These are phyloP conservation scores for Drosophila kambysellisi DNA, from an alignment of 2,888 invertebrate species.

Conservation along the genomic window DNA sequence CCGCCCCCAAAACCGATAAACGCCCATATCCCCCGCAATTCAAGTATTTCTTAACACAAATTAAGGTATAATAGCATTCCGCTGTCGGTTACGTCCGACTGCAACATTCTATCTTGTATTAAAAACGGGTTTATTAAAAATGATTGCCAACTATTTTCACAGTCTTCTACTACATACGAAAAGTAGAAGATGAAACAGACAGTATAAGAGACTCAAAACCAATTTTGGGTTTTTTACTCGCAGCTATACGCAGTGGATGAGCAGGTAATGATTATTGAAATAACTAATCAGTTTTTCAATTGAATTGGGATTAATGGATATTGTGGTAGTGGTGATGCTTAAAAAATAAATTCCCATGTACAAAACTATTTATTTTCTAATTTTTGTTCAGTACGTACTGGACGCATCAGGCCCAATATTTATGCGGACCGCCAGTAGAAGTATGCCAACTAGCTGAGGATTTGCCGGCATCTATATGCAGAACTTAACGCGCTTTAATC, in stretches of 20 bases:
- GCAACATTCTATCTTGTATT: too few species aligned
- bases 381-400: background rate
- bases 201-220: background rate
- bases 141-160: background rate
- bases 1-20: too few species aligned
- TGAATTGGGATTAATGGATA: background rate
- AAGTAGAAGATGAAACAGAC: background rate
- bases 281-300: slow-evolving; percentile 89
- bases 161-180: background rate
- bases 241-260: background rate
- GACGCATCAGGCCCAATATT: slow-evolving; percentile 94
- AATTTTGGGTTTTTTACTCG: background rate
- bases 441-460: slow-evolving; percentile 96
- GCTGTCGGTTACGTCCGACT: too few species aligned
- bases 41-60: too few species aligned
- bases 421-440: slow-evolving; percentile 99
- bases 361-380: background rate
- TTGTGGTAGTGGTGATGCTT: background rate
- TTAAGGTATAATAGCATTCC: too few species aligned
- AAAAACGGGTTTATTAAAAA: slow-evolving; percentile 9
- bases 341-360: background rate
- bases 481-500: slow-evolving; percentile 88
- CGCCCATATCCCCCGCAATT: too few species aligned
- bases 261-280: slow-evolving; percentile 86
- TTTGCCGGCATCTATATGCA: slow-evolving; percentile 92